Evolutionary conservation across 2,113 vertebrate genomes (phyloP).

Genomic region (Vulpes ferrilata): DNA sequence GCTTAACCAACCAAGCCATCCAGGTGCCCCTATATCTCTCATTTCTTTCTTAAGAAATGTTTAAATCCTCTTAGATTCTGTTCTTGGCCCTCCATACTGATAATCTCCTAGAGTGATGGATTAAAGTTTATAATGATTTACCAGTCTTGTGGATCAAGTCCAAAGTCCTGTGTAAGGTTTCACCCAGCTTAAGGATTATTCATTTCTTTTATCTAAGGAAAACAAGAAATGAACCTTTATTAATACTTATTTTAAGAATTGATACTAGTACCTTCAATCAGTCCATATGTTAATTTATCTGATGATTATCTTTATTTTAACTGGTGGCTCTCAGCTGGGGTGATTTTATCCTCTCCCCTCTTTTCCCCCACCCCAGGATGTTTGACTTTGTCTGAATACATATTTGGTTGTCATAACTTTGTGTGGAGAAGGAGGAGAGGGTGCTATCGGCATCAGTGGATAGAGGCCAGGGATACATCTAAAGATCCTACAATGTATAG

Average conservation of each 20-base stretch:
- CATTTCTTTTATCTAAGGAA: conserved; percentile 6
- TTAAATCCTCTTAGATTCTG: background rate
- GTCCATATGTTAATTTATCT: background rate
- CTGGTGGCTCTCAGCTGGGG: background rate
- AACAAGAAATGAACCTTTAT: background rate
- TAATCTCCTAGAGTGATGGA: background rate
- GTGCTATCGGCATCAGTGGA: background rate
- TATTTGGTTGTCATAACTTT: background rate
- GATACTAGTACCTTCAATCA: background rate
- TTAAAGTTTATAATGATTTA: background rate
- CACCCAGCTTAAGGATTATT: background rate
- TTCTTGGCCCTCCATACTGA: background rate
- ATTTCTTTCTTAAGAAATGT: conserved; percentile 30
- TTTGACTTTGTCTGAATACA: background rate
- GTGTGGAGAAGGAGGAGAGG: background rate
- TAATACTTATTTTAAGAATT: conserved; percentile 39
- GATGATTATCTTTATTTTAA: conserved; percentile 30
- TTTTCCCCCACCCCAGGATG: background rate
- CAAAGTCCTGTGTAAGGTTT: conserved; percentile 32
- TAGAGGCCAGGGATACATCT: background rate
- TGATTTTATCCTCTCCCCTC: background rate
- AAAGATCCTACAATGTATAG: background rate
- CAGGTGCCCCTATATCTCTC: background rate
- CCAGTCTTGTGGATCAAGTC: conserved; percentile 25
- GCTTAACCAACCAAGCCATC: background rate